Evolutionary conservation across 2,113 vertebrate genomes (phyloP).

Genomic region (Calidris pygmaea): DNA sequence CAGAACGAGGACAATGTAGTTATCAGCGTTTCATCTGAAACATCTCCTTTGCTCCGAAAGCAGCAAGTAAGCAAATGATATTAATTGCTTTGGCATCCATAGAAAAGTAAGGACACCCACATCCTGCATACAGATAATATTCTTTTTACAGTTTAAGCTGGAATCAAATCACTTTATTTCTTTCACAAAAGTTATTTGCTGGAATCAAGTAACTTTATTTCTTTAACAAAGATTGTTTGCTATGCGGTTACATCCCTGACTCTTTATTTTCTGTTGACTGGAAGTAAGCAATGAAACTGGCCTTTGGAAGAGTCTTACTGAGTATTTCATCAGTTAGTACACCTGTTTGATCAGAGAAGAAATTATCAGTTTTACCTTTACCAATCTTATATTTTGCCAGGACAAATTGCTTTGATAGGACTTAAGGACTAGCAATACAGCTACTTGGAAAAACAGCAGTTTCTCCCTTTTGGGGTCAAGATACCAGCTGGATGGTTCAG

Average conservation of each 20-base stretch:
- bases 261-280: background rate
- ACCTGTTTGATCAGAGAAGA: background rate
- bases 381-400: background rate
- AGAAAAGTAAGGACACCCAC: background rate
- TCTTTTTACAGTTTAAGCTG: background rate
- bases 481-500: background rate
- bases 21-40: background rate
- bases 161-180: background rate
- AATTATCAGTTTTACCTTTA: background rate
- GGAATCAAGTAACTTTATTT: background rate
- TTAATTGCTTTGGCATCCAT: background rate
- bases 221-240: background rate
- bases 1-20: background rate
- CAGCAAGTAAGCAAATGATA: background rate
- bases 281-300: background rate
- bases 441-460: background rate
- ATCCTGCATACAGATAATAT: background rate
- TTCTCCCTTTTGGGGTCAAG: background rate
- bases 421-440: background rate
- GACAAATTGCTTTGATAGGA: background rate
- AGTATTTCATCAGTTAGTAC: background rate
- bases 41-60: background rate
- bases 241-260: background rate
- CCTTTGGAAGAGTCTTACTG: background rate
- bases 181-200: background rate